Base-by-base conservation (phyloP, 2,888 invertebrate species). In the Nymphalis urticae region DNA sequence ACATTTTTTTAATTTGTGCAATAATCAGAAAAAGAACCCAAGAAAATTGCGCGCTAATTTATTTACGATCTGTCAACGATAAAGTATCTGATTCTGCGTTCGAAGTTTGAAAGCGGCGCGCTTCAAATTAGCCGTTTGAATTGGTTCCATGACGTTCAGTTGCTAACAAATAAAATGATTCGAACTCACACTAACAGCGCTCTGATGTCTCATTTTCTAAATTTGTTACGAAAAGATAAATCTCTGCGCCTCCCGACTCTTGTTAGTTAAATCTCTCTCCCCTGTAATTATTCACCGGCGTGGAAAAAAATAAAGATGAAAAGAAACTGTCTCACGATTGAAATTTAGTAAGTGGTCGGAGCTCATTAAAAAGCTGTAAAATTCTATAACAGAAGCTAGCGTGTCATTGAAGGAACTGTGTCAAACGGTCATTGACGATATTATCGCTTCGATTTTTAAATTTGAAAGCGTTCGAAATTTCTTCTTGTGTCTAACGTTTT, bases 291-390 rank as follows among this genome's bases (percentile, higher is more conserved):
- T 86, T 90, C 88, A 90, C 82, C 80, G 80, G 60, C 71, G 64
- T 48, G 66, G 13, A 42, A 42, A 42, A 81, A 84, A 85, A 88
- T 83, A 84, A 87, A 89, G 85, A 88, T 89, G 85, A 88, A 90
- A 78, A 89, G 88, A 87, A 85, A 85, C 81, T 84, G 86, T 80
- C 80, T 76, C 32, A 32, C 79, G 78, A 79, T 77, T 85, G 85
- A 85, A 87, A 88, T 89, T 87, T 85, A 87, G 87, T 89, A 88
- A 90, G 87, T 85, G 86, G 87, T 82, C 81, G 79, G 81, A 72
- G 86, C 88, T 90, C 90, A 91, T 91, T 91, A 91, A 88, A 90
- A 90, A 88, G 90, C 88, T 89, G 90, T 91, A 90, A 90, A 90
- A 85, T 72, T 85, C 85, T 87, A 87, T 89, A 85, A 85, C 79